Base-by-base conservation (phyloP, 2,797 vertebrate species). In the Acanthurus tractus region DNA sequence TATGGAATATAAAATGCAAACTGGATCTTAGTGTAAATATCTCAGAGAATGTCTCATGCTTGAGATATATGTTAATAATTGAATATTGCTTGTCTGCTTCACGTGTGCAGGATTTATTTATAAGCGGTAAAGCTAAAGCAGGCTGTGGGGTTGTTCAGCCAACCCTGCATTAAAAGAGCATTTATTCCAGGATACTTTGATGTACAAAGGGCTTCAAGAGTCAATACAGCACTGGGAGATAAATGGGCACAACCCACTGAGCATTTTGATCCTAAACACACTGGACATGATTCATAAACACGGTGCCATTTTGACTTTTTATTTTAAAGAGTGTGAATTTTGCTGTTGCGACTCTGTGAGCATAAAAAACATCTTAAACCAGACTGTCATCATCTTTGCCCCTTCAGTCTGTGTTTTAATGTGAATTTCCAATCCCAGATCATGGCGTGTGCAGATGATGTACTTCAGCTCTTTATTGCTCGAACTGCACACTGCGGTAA, bases 401-500 rank as follows among this genome's bases (percentile, higher is more conserved):
- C 42, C 4, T 52, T 11, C 10, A 18, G 17, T 54, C 13, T 34
- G 18, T 46, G 49, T 70, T 62, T 68, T 54, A 64, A 20, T 23
- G 13, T 17, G 25, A 62, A 9, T 58, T 57, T 22, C 53, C 1
- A 1, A 3, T 63, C 49, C 71, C 38, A 50, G 29, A 67, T 53
- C 56, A 36, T 18, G 2, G 34, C 50, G n/a, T 5, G 50, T 74
- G 23, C 8, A 38, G 22, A 69, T 46, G 62, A 76, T 73, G 64
- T 49, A 83, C 57, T 62, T 62, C 23, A 22, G 7, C 66, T 65
- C 25, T 63, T 62, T 49, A 66, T 73, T 76, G 78, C 77, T 85
- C 81, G 25, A 44, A 44, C 71, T 44, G 53, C 73, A 82, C 74
- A 59, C 77, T 78, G 81, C 78, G 10, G 67, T 84, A 79, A 90